Evolutionary conservation across 2,797 vertebrate species (phyloP), one percentile per base, ranked within the genome.

Genomic region (Mycteria americana): DNA sequence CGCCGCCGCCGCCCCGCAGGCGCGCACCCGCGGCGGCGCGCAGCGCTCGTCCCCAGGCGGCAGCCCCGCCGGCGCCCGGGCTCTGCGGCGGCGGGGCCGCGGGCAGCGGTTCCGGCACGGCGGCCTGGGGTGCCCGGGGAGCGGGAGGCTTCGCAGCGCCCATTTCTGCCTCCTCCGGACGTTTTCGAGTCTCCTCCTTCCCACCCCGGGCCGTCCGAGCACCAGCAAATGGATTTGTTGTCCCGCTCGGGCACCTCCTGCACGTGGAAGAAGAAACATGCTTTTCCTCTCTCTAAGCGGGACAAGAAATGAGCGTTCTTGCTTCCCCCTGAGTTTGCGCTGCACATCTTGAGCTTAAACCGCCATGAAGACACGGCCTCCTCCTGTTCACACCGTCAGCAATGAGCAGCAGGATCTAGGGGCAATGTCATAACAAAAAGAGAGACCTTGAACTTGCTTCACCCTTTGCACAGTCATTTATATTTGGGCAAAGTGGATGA

Each of bases 401-500:
- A 65, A 19, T 0, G 18, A 81, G 77, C 80, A 67, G 89, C 53
- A 31, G 72, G 68, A 75, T 59, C 73, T 75, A 59, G 43, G 46
- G 82, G 75, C 78, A 79, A 84, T 46, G 85, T 68, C 69, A 24
- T 22, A 69, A 86, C 59, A 92, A 89, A 95, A 95, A 86, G 79
- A 78, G 68, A 91, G 85, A 94, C 89, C 94, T 96, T 96, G 96
- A 96, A 91, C 95, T 95, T 81, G 73, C 69, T 81, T 96, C 82
- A 91, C 93, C 91, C 89, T 85, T 92, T 54, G 69, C 65, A 39
- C 12, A 86, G 82, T 39, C 87, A 94, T 83, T 95, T 97, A 41
- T 93, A 84, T 88, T 81, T 91, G 94, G 92, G 91, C 76, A 89
- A 97, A 96, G 93, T 50, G 93, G 87, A 28, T 91, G 94, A 89